These are phyloP conservation scores for Rhodeus uyekii DNA, from an alignment of 2,797 vertebrate genomes.

Conservation along the genomic window DNA sequence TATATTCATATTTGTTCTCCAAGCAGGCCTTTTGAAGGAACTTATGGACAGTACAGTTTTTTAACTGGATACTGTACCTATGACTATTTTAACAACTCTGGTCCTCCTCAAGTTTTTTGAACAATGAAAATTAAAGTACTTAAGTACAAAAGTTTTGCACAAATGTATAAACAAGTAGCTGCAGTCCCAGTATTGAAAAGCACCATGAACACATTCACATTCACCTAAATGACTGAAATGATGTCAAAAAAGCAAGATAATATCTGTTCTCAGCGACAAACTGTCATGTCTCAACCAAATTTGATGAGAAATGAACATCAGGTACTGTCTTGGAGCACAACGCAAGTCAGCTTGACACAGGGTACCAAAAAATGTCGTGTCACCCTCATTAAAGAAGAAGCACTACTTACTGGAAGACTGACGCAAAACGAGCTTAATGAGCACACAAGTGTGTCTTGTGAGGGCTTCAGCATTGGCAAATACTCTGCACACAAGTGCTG, in stretches of 20 bases:
- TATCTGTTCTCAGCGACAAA: neutral
- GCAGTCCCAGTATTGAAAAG: neutral
- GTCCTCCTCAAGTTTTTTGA: neutral
- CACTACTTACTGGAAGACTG: neutral
- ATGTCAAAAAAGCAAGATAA: neutral
- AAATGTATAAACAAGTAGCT: neutral
- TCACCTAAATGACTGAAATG: neutral
- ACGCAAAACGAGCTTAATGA: conserved; percentile 19
- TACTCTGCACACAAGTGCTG: too few species aligned
- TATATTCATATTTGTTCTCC: neutral
- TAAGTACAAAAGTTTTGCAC: neutral
- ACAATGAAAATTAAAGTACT: neutral
- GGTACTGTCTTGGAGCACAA: conserved; percentile 6
- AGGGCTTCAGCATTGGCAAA: neutral
- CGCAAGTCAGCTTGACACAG: conserved; percentile 2
- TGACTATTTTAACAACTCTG: neutral
- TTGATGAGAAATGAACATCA: neutral
- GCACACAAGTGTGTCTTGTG: conserved; percentile 20
- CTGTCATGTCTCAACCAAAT: neutral
- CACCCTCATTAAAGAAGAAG: conserved; percentile 20
- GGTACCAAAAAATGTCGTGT: neutral
- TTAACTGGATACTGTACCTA: too few species aligned
- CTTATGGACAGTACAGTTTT: neutral
- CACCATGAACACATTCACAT: neutral
- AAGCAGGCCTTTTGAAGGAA: neutral